Percentiles rank a stretch among this genome's conserved stretches.
These are phyloP conservation scores for Antidorcas marsupialis DNA, from an alignment of 2,113 vertebrate species.

Conservation along the genomic window DNA sequence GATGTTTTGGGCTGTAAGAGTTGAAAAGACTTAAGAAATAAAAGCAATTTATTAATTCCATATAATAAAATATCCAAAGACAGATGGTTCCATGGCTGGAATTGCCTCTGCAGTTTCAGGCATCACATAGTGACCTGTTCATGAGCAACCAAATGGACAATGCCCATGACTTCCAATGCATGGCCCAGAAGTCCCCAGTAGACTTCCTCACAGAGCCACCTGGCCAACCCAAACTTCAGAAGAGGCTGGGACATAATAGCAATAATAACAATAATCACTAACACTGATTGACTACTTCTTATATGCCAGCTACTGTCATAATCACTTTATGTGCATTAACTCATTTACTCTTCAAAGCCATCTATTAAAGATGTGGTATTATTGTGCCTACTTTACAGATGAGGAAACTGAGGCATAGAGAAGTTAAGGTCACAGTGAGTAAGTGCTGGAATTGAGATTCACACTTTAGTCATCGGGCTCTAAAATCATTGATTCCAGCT, in stretches of 20 bases:
- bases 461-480: neutral
- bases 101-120: neutral
- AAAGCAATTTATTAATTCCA: neutral
- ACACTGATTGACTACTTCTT: neutral
- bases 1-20: neutral
- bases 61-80: neutral
- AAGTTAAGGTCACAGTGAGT: neutral
- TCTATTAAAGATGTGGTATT: neutral
- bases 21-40: neutral
- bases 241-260: neutral
- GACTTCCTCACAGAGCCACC: neutral
- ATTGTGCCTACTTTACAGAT: neutral
- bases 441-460: neutral
- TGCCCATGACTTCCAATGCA: neutral
- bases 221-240: neutral
- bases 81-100: neutral
- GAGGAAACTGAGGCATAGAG: neutral
- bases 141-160: neutral
- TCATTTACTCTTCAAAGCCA: neutral
- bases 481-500: neutral
- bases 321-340: neutral
- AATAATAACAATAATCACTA: neutral
- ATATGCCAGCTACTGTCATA: neutral
- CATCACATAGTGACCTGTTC: neutral
- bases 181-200: neutral